A percentile compares a stretch with the other conserved stretches of the same genome.
Evolutionary conservation across 2,797 vertebrate species (phyloP).

Genomic region (Numenius phaeopus): DNA sequence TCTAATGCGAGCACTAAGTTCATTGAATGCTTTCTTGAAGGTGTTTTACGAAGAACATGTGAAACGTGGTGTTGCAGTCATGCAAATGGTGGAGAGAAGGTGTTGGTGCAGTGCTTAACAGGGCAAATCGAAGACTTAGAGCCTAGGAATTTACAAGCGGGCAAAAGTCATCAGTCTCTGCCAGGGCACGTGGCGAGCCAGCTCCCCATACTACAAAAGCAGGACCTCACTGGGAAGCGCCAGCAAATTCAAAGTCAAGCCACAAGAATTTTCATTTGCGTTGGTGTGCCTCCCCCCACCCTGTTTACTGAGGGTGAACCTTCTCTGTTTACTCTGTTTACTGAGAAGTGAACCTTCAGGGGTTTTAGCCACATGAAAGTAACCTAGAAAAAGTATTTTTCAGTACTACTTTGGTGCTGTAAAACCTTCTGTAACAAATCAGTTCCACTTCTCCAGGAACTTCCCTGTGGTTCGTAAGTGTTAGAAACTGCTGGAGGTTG

Average conservation of each 20-base stretch:
- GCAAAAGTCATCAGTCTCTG: neutral
- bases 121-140: neutral
- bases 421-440: neutral
- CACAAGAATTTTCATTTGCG: slow-evolving; percentile 57
- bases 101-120: neutral
- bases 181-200: rapidly evolving
- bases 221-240: neutral
- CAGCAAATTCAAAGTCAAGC: slow-evolving; percentile 37
- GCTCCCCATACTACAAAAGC: neutral
- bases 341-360: slow-evolving; percentile 34
- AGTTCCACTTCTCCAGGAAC: slow-evolving; percentile 25
- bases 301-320: slow-evolving; percentile 34
- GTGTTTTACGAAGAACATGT: neutral
- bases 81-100: neutral
- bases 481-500: neutral
- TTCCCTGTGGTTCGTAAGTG: neutral
- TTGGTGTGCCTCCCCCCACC: neutral
- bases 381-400: slow-evolving; percentile 31
- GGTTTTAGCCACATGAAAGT: slow-evolving; percentile 50
- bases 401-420: neutral
- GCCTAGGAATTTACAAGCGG: neutral
- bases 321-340: slow-evolving; percentile 6
- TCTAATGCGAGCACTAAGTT: neutral
- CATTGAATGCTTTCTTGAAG: neutral
- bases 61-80: neutral